phyloP scores from a whole-genome alignment of 1,140 invertebrate species.

The Belonocnema kinseyi region DNA sequence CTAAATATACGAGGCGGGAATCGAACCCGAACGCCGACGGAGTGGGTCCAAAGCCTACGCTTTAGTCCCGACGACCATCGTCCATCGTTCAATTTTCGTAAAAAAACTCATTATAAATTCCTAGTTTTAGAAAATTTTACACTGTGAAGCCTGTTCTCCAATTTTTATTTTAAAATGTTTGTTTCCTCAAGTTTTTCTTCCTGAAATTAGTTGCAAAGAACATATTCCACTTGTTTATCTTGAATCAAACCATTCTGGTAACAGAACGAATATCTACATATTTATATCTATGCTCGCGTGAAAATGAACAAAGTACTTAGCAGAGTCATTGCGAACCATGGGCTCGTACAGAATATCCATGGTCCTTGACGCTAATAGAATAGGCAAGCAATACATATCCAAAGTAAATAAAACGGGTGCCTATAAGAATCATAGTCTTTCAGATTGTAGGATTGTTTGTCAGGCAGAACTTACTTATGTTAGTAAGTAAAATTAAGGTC shows the following conservation, averaged over 20 bases:
- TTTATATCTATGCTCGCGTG: slow-evolving; percentile 44
- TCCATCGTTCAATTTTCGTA: no score
- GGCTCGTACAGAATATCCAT: slow-evolving; percentile 68
- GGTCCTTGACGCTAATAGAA: slow-evolving; percentile 49
- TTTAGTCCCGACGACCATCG: no score
- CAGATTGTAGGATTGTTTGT: slow-evolving; percentile 73
- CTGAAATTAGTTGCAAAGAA: neutral
- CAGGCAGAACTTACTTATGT: slow-evolving; percentile 77
- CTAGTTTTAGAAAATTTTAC: no score
- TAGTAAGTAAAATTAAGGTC: slow-evolving; percentile 77
- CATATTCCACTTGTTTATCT: neutral
- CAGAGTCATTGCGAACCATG: slow-evolving; percentile 58
- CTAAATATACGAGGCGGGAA: no score
- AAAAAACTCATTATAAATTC: no score
- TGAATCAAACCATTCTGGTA: neutral
- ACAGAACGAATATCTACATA: neutral
- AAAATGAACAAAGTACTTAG: slow-evolving; percentile 44
- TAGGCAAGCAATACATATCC: slow-evolving; percentile 74
- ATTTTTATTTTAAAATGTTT: no score
- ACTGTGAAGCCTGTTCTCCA: no score
- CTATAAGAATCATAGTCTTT: slow-evolving; percentile 64
- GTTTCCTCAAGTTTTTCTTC: neutral
- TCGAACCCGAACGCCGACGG: no score
- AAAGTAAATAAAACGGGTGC: slow-evolving; percentile 69
- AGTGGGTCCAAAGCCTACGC: no score